Conservation (phyloP, 2,113 vertebrate genomes). For the Dicerorhinus sumatrensis region DNA sequence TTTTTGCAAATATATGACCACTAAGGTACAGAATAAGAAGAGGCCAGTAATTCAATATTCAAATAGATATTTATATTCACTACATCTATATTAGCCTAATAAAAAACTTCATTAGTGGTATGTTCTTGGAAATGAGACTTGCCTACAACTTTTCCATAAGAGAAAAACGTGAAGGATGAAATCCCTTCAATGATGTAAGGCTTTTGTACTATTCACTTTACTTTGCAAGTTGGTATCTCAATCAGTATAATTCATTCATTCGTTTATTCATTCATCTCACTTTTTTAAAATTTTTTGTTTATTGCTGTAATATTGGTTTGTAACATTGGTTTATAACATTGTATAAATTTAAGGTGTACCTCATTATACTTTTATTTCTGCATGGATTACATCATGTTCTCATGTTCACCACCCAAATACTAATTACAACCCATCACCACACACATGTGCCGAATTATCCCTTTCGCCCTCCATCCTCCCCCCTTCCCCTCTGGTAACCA, state of each 20-base stretch:
- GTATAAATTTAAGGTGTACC: no score
- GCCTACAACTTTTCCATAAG: background rate
- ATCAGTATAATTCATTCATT: background rate
- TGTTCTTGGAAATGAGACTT: slow-evolving; percentile 51
- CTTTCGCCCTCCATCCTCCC: no score
- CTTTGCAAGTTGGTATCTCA: background rate
- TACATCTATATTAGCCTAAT: background rate
- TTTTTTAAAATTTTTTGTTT: background rate
- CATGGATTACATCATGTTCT: no score
- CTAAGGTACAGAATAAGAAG: background rate
- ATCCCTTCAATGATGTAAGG: background rate
- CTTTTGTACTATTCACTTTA: slow-evolving; percentile 13
- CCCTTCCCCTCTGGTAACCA: no score
- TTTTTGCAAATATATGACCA: slow-evolving; percentile 35
- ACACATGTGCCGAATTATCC: no score
- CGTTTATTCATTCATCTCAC: background rate
- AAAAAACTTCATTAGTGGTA: slow-evolving; percentile 26
- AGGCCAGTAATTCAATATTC: background rate
- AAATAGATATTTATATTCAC: slow-evolving; percentile 25
- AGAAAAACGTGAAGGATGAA: slow-evolving; percentile 37
- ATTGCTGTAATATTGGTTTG: no score
- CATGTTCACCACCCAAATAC: no score
- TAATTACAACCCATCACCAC: no score
- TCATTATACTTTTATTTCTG: no score
- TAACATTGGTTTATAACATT: no score